These are phyloP conservation scores for Pseudopleuronectes americanus DNA, from an alignment of 2,797 vertebrate species.

Conservation along the genomic window DNA sequence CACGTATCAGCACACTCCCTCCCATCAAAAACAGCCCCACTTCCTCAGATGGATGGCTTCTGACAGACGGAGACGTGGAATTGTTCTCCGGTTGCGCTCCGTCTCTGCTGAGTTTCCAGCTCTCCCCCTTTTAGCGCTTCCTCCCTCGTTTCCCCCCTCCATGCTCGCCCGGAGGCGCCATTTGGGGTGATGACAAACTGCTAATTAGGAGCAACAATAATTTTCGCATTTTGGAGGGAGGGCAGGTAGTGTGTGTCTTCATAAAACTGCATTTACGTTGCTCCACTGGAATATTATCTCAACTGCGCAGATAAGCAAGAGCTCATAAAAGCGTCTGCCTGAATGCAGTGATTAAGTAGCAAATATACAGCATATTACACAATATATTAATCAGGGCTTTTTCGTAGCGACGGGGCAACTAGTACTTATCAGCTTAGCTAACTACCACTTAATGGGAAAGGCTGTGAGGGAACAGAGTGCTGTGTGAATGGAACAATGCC, in stretches of 20 bases:
- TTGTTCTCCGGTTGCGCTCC: constrained; percentile 57
- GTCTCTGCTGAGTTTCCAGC: constrained; percentile 30
- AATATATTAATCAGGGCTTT: constrained; percentile 69
- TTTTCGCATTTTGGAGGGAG: constrained; percentile 49
- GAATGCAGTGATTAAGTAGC: constrained; percentile 59
- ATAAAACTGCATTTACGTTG: constrained; percentile 32
- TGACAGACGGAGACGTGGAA: constrained; percentile 78
- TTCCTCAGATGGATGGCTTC: constrained; percentile 71
- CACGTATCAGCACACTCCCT: constrained; percentile 67
- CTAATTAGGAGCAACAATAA: constrained; percentile 69
- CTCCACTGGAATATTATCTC: constrained; percentile 52
- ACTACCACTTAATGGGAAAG: constrained; percentile 71
- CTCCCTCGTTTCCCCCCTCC: constrained; percentile 47
- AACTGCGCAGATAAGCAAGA: constrained; percentile 43
- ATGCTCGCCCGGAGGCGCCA: constrained; percentile 54
- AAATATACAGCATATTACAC: constrained; percentile 56
- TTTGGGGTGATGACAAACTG: constrained; percentile 58
- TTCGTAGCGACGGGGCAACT: constrained; percentile 48
- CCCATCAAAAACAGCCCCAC: constrained; percentile 69
- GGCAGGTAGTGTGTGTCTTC: constrained; percentile 44
- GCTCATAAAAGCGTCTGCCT: constrained; percentile 48
- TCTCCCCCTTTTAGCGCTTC: constrained; percentile 28
- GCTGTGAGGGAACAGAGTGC: constrained; percentile 49
- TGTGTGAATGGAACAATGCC: constrained; percentile 65
- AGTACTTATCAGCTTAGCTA: constrained; percentile 69